Conservation (phyloP, 2,888 invertebrate genomes). For the Cosmorhoe ocellata region DNA sequence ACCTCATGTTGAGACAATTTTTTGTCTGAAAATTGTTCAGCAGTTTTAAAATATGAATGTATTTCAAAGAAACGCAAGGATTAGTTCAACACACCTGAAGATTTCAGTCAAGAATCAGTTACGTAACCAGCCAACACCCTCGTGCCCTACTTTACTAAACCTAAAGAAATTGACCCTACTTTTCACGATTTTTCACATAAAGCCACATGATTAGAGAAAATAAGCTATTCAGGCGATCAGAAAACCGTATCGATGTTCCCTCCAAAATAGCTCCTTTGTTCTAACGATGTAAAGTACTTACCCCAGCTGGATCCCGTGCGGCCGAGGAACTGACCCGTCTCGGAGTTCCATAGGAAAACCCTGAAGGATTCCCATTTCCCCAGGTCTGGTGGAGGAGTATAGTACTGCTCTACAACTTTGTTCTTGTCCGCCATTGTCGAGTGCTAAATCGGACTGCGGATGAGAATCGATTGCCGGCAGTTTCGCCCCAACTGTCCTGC, state of each 20-base stretch:
- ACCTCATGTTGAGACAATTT: no score
- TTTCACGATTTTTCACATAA: neutral
- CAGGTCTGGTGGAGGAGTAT: conserved; percentile 90
- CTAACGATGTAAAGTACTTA: conserved; percentile 80
- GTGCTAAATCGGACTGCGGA: conserved; percentile 73
- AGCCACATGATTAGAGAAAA: neutral
- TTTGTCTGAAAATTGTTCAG: no score
- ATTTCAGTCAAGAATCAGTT: conserved; percentile 23
- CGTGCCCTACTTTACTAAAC: conserved; percentile 7
- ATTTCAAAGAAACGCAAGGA: neutral
- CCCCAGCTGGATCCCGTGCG: conserved; percentile 97
- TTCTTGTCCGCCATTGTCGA: conserved; percentile 88
- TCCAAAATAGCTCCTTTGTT: conserved; percentile 45
- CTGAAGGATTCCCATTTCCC: conserved; percentile 93
- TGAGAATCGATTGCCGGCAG: conserved; percentile 69
- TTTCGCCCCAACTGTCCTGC: conserved; percentile 56
- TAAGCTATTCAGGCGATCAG: conserved; percentile 8
- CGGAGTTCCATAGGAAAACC: conserved; percentile 95
- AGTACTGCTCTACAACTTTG: conserved; percentile 88
- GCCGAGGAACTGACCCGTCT: conserved; percentile 95
- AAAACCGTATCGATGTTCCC: conserved; percentile 49
- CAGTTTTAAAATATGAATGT: no score
- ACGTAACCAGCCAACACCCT: conserved; percentile 23
- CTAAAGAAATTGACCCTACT: neutral
- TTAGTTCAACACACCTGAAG: neutral